phyloP scores from a whole-genome alignment of 2,113 vertebrate genomes.

The Columba livia region DNA sequence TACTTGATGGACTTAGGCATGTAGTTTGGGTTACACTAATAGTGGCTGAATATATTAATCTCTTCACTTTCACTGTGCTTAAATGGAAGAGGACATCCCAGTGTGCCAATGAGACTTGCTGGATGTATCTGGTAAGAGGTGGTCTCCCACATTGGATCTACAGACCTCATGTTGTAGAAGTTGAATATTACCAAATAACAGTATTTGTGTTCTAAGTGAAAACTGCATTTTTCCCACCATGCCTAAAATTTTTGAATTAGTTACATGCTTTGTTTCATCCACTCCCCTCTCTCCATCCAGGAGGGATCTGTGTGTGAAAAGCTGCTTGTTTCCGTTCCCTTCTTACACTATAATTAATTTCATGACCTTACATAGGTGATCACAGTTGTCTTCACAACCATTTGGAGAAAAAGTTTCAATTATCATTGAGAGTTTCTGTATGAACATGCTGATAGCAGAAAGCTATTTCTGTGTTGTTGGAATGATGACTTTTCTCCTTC shows the following conservation, averaged over 20 bases:
- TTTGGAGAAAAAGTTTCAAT: neutral
- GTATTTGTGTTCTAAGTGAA: neutral
- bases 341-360: neutral
- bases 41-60: neutral
- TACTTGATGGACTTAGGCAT: neutral
- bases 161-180: neutral
- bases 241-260: neutral
- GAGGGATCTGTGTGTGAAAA: neutral
- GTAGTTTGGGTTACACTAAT: neutral
- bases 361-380: neutral
- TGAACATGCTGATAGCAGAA: neutral
- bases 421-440: neutral
- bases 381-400: neutral
- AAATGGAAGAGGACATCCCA: neutral
- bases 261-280: neutral
- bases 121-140: neutral
- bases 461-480: neutral
- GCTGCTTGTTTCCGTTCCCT: neutral
- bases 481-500: neutral
- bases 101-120: neutral
- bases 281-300: neutral
- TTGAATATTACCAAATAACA: neutral
- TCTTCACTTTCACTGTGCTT: neutral
- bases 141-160: neutral
- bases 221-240: neutral